A percentile compares a stretch with the other conserved stretches of the same genome.
These are phyloP conservation scores for Tetragonisca angustula DNA, from an alignment of 2,888 invertebrate genomes.

Conservation along the genomic window DNA sequence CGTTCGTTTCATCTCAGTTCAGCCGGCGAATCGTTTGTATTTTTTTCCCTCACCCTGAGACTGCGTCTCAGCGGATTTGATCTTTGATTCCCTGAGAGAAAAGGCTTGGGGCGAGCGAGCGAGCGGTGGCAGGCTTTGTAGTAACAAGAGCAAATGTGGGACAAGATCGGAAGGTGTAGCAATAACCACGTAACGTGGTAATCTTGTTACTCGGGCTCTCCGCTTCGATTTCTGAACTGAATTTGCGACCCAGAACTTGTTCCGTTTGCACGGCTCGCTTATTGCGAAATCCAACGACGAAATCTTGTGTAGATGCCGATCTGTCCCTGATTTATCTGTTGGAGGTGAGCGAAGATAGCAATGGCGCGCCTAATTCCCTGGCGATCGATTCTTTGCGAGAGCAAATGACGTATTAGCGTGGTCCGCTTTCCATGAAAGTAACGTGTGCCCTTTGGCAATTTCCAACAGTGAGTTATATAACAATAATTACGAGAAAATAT, in stretches of 20 bases:
- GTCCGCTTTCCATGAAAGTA: too few species aligned
- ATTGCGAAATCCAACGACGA: constrained; percentile 51
- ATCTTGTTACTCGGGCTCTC: constrained; percentile 31
- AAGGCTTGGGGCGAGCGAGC: neutral
- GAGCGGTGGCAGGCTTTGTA: neutral
- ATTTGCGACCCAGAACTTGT: constrained; percentile 23
- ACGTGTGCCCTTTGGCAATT: too few species aligned
- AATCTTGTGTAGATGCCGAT: constrained; percentile 11
- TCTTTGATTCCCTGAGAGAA: neutral
- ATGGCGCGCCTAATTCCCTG: too few species aligned
- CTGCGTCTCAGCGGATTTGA: constrained; percentile 1
- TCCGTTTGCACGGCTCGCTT: constrained; percentile 56
- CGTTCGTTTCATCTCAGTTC: constrained; percentile 42
- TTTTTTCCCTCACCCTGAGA: neutral
- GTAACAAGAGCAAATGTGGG: constrained; percentile 54
- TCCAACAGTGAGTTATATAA: too few species aligned
- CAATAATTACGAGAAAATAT: too few species aligned
- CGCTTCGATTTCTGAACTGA: constrained; percentile 19
- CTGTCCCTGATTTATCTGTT: too few species aligned
- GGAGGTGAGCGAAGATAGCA: too few species aligned
- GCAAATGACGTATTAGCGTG: too few species aligned
- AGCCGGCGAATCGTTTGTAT: constrained; percentile 40
- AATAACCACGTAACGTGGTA: constrained; percentile 55
- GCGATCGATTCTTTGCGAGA: too few species aligned
- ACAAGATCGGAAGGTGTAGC: constrained; percentile 38